Base-by-base conservation (phyloP, 1,140 invertebrate species). In the Neodiprion fabricii region DNA sequence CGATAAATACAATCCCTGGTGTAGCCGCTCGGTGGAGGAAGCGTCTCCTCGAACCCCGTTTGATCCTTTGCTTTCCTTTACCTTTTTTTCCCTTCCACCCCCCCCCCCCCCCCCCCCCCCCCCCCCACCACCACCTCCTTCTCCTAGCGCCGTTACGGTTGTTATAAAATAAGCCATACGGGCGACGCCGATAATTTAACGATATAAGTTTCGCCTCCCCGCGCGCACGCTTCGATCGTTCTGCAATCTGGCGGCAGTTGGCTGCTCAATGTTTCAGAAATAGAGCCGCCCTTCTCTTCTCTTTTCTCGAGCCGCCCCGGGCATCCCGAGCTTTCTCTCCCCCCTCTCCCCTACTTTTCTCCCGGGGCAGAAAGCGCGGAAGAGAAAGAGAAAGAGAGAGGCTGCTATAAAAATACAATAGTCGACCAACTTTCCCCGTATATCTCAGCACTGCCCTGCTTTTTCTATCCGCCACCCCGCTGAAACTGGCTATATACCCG, bases 161-260 rank as follows among this genome's bases (percentile, higher is more conserved):
- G 67, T 69, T 69, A 69, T 69, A 69, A 69, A 69, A 69, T 69
- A 69, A 69, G 67, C 67, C 67, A 69, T 69, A 69, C 67, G 67
- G 17, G 67, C 40, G 67, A 69, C 67, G 23, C 40, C 67, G 67
- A 69, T 69, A 69, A 69, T 47, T 69, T 69, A 69, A 69, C 67
- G 67, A 69, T 23, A 23, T 23, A 23, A 69, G 67, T 47, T 23
- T 47, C 17, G 23, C 17, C 17, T 21, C 40, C 67, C 9, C 17
- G 1, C 61, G 67, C 67, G 17, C 67, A 69, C 67, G 67, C 10
- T 69, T 69, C 67, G 67, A 69, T 69, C 67, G 67, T 69, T 69
- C 67, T 47, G 67, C 67, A 69, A 69, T 69, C 67, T 69, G 67
- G 67, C 40, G 23, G 67, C 67, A 69, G 67, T 69, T 69, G 67